phyloP scores from a whole-genome alignment of 1,140 invertebrate genomes.

The Archivesica marissinica region DNA sequence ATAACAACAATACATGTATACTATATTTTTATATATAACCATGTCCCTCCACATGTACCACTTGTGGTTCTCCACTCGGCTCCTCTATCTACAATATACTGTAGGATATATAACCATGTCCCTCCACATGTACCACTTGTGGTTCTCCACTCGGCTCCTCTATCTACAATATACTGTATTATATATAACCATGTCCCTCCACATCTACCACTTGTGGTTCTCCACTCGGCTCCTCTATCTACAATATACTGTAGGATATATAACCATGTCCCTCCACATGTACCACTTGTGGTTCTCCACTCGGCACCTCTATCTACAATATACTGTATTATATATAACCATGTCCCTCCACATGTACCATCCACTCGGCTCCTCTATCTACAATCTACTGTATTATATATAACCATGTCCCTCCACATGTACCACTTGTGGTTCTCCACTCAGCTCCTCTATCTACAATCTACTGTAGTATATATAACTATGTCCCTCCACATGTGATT shows the following conservation, averaged over 20 bases:
- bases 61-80: conserved; percentile 47
- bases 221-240: conserved; percentile 54
- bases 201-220: conserved; percentile 57
- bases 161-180: conserved; percentile 40
- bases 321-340: no score
- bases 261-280: no score
- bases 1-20: neutral
- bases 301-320: conserved; percentile 51
- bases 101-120: no score
- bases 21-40: no score
- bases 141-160: conserved; percentile 51
- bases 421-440: conserved; percentile 51
- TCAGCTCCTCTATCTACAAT: conserved; percentile 51
- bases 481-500: no score
- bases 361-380: conserved; percentile 54
- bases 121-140: conserved; percentile 56
- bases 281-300: conserved; percentile 51
- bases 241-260: no score
- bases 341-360: conserved; percentile 56
- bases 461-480: no score
- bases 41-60: conserved; percentile 56
- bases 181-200: no score
- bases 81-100: conserved; percentile 50
- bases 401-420: no score
- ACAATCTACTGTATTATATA: no score